These are phyloP conservation scores for Pempheris klunzingeri DNA, from an alignment of 2,797 vertebrate species.

Conservation along the genomic window DNA sequence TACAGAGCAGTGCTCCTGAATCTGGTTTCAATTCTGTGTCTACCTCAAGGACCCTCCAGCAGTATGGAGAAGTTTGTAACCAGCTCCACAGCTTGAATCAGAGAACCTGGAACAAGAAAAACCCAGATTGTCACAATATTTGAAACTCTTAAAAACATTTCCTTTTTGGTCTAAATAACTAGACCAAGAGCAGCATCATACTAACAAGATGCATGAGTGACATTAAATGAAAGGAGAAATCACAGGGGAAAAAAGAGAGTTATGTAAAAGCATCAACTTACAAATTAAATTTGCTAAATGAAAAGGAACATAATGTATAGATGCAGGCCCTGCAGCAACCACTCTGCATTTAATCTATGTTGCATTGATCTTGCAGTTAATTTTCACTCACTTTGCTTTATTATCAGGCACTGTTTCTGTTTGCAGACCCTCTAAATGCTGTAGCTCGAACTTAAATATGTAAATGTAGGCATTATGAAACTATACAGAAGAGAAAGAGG, in stretches of 20 bases:
- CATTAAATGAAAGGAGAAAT: not conserved
- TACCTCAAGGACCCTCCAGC: not conserved
- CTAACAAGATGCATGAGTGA: not conserved
- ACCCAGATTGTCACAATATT: too few species aligned
- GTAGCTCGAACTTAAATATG: not conserved
- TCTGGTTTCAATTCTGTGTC: not conserved
- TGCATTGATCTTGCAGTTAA: not conserved
- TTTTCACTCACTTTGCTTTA: not conserved
- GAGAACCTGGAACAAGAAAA: too few species aligned
- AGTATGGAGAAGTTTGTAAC: not conserved
- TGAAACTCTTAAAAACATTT: not conserved
- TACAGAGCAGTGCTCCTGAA: not conserved
- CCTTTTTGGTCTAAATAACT: not conserved
- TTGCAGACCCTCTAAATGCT: not conserved
- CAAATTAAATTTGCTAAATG: not conserved
- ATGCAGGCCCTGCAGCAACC: too few species aligned
- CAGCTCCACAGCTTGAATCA: not conserved
- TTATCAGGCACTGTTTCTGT: not conserved
- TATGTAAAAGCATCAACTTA: fast-evolving
- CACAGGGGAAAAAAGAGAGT: not conserved
- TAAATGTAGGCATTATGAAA: not conserved
- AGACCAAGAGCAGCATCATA: not conserved
- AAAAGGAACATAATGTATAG: not conserved
- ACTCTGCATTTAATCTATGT: not conserved
- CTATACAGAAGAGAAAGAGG: not conserved